Evolutionary conservation across 2,113 vertebrate species (phyloP), one percentile per base, ranked within the genome.

Genomic region (Reinhardtius hippoglossoides): DNA sequence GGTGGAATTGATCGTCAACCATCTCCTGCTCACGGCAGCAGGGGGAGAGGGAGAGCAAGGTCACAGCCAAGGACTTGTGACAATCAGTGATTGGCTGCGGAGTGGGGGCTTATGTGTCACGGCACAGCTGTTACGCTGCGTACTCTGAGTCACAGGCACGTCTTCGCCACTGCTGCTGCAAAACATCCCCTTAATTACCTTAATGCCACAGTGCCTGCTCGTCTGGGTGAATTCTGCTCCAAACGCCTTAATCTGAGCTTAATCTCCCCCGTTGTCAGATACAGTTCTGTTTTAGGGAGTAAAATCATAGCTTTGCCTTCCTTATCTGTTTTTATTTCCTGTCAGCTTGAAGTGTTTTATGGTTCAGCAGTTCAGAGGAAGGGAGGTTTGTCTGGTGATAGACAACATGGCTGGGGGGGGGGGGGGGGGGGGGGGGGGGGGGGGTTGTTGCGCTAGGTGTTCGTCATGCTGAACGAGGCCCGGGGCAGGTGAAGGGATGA

Each of bases 11-110:
- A 92, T 91, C 85, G 69, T 87, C 85, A 82, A 76, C 81, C 81
- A 74, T 85, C 77, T 80, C 84, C 64, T 37, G 86, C 86, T 81
- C 79, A 71, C 72, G 84, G 50, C 72, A 24, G 76, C 42, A 80
- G 83, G 80, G 76, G 82, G 61, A 82, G 87, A 73, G 74, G 46
- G 83, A 84, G 74, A 82, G 68, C 88, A 89, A 93, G 92, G 92
- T 92, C 92, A 89, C 68, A 83, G 85, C 82, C 89, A 93, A 93
- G 92, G 90, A 92, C 90, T 83, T n/a, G 78, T 75, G 81, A 82
- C 87, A 87, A 92, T 91, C 90, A 90, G 80, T 56, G 81, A 83
- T 58, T 74, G 83, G 84, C 78, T 88, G 80, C 50, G 42, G 59
- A 66, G 18, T 63, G 76, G 78, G 85, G 71, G 85, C 77, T 88